phyloP scores from a whole-genome alignment of 2,797 vertebrate genomes.

The Florisuga fusca region DNA sequence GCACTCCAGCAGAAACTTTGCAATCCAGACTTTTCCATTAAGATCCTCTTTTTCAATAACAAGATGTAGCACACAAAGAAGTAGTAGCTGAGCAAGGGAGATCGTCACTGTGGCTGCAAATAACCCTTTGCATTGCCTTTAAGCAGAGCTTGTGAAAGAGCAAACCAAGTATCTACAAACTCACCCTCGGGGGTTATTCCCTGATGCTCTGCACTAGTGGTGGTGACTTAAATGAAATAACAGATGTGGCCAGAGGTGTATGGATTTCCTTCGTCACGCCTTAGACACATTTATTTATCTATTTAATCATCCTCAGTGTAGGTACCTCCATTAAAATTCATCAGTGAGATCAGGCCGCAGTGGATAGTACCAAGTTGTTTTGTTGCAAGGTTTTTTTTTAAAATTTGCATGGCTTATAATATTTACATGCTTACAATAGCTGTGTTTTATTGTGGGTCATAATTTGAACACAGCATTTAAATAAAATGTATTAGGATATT shows the following conservation, averaged over 20 bases:
- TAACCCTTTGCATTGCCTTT: background rate
- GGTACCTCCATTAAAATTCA: background rate
- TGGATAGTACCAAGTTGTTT: background rate
- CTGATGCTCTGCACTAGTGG: background rate
- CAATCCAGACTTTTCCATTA: background rate
- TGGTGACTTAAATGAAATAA: background rate
- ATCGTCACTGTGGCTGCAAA: background rate
- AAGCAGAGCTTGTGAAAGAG: background rate
- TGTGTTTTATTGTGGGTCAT: background rate
- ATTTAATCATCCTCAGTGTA: background rate
- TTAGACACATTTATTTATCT: background rate
- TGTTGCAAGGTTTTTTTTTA: background rate
- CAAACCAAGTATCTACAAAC: background rate
- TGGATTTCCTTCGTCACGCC: background rate
- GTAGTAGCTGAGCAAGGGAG: background rate
- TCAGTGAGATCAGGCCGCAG: background rate
- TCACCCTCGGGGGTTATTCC: background rate
- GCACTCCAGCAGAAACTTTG: conserved; percentile 6
- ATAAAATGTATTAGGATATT: background rate
- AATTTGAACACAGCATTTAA: background rate
- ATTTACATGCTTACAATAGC: background rate
- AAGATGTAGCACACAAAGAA: background rate
- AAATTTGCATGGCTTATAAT: background rate
- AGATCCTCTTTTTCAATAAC: background rate
- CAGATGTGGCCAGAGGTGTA: background rate